Evolutionary conservation across 2,113 vertebrate species (phyloP).

Genomic region (Chionis minor): DNA sequence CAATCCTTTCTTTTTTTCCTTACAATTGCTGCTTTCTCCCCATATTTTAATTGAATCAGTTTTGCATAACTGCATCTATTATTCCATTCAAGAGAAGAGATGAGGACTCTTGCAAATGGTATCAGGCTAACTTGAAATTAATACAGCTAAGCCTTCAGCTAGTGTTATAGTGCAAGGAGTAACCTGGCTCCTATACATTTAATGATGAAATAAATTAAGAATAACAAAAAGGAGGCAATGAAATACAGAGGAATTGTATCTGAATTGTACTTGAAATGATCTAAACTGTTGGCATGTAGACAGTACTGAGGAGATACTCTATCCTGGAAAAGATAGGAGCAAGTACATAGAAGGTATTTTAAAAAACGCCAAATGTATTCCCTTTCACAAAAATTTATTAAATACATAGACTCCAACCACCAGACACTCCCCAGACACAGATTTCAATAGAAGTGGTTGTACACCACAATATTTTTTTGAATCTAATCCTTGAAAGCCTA

Average conservation of each 20-base stretch:
- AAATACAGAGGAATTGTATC: not conserved
- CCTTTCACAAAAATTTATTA: not conserved
- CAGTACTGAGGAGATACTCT: not conserved
- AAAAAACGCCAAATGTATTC: not conserved
- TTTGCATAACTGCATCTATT: not conserved
- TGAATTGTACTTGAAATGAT: not conserved
- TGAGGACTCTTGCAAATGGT: not conserved
- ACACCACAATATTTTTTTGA: not conserved
- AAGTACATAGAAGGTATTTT: not conserved
- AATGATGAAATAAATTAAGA: not conserved
- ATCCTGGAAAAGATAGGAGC: not conserved
- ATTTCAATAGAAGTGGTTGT: not conserved
- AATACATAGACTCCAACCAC: not conserved
- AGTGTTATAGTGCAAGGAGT: not conserved
- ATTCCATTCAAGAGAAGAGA: not conserved
- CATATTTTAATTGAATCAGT: not conserved
- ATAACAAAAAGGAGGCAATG: not conserved
- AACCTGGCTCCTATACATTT: not conserved
- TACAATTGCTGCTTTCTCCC: not conserved
- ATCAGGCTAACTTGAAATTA: conserved; percentile 26
- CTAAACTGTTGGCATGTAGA: not conserved
- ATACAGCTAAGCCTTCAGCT: not conserved
- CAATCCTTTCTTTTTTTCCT: not conserved
- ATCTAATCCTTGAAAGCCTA: not conserved
- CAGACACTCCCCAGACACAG: not conserved